Evolutionary conservation across 2,888 invertebrate species (phyloP), one percentile per base, ranked within the genome.

Genomic region (Chirona hameri): DNA sequence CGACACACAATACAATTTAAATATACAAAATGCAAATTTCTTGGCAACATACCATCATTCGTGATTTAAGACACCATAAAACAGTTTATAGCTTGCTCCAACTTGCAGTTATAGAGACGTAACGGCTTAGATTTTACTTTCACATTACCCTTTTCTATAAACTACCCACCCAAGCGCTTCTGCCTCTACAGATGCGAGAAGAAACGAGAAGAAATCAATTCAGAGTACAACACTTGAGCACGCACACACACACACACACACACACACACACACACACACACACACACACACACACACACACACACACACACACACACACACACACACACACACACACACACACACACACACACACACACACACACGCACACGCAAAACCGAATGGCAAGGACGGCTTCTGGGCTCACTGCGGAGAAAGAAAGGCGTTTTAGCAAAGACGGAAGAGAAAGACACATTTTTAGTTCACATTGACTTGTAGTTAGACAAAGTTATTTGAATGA

Each of bases 291-390:
- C 46, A 3, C 46, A 48, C 79, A 48, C 79, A 15, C 79, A 79
- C 48, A 15, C 79, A 79, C 48, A 9, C 79, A 48, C 79, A 79
- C 46, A 3, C 46, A n/a, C 39, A 39, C 79, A 79, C 79, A 15
- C 79, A 79, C 48, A 15, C 79, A 48, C 48, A 7, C 79, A 48
- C 79, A 48, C 46, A 1, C 46, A 48, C 79, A 79, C 48, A 15
- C 79, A 79, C 48, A 9, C 79, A 48, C 79, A 79, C 46, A 3
- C 46, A n/a, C 39, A 39, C 79, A 79, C 79, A 15, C 79, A 79
- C 48, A 15, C 79, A 48, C 48, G n/a, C 79, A 48, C 79, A 48
- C 46, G 14, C 46, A 48, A 48, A 46, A n/a, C 79, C 31, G 31
- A 72, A 31, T 72, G 72, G 72, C 72, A 72, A 72, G 72, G 31